Evolutionary conservation across 2,888 invertebrate genomes (phyloP).

Genomic region (Erebia epiphron): DNA sequence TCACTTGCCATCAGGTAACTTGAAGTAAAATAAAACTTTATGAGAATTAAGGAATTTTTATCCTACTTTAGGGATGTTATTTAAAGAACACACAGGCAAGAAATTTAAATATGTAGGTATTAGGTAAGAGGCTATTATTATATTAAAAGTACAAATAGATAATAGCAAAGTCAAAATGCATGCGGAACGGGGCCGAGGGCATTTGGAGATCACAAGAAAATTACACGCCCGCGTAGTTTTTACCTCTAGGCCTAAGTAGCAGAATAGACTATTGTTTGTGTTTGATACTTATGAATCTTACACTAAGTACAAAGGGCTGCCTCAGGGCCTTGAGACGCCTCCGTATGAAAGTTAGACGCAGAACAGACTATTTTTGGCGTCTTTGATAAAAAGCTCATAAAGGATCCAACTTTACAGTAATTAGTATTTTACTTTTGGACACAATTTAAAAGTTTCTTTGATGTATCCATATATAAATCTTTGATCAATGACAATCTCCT

Average conservation of each 20-base stretch:
- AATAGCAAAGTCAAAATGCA: constrained; percentile 55
- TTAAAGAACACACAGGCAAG: no score
- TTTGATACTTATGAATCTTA: neutral
- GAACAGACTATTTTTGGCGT: neutral
- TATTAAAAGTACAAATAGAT: constrained; percentile 48
- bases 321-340: neutral
- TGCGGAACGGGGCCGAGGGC: constrained; percentile 51
- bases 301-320: neutral
- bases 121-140: constrained; percentile 20
- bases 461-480: no score
- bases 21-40: no score
- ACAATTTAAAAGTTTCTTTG: no score
- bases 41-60: no score
- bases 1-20: no score
- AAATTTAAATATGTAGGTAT: no score
- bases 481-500: no score
- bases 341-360: neutral
- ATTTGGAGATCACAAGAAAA: constrained; percentile 65
- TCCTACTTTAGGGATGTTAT: no score
- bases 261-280: constrained; percentile 1
- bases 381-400: neutral
- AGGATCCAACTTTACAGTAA: no score
- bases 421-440: no score
- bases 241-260: constrained; percentile 45
- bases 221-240: constrained; percentile 60